Conservation (phyloP, 2,888 invertebrate species). For the Galerucella calmariensis region DNA sequence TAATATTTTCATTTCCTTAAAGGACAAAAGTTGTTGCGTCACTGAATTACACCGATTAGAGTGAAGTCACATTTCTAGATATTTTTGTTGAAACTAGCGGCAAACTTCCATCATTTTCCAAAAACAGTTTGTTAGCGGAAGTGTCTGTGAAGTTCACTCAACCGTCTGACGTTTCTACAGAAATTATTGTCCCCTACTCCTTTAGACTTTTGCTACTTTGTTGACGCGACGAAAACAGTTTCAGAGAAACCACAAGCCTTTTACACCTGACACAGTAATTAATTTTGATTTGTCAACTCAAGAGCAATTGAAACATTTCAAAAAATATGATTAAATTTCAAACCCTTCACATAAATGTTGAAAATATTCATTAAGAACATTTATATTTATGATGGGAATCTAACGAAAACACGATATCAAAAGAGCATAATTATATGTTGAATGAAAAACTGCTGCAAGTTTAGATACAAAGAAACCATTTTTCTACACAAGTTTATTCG, state of each 20-base stretch:
- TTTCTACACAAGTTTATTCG: background rate
- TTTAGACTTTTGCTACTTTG: background rate
- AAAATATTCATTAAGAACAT: no score
- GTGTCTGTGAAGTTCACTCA: background rate
- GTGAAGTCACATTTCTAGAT: background rate
- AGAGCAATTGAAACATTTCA: background rate
- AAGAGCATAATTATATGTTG: background rate
- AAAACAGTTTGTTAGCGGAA: background rate
- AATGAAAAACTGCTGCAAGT: background rate
- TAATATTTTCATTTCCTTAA: background rate
- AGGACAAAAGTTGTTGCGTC: background rate
- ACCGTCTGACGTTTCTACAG: background rate
- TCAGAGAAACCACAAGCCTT: background rate
- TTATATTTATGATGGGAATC: no score
- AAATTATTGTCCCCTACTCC: background rate
- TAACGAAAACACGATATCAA: background rate
- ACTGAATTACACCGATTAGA: background rate
- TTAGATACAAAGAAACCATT: no score
- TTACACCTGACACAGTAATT: background rate
- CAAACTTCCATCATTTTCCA: background rate
- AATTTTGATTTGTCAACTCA: background rate
- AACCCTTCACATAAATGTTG: background rate
- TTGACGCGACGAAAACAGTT: background rate
- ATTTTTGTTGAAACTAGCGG: background rate
- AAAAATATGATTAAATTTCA: background rate